Percentiles rank a stretch among this genome's conserved stretches.
Evolutionary conservation across 1,140 invertebrate species (phyloP).

Genomic region (Brachionus paranguensis): DNA sequence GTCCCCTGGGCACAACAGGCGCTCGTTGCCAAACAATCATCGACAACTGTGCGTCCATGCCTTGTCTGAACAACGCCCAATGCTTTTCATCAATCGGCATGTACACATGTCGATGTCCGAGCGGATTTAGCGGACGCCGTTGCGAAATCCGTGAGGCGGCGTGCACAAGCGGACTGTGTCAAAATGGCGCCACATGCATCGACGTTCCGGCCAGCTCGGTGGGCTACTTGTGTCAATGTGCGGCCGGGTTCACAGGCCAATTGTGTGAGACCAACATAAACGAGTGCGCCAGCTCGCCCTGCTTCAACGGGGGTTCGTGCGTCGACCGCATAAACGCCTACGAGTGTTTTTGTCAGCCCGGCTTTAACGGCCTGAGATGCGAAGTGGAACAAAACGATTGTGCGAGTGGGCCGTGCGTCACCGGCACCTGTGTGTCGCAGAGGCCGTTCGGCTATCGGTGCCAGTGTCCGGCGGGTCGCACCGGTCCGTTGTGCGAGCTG

Average conservation of each 20-base stretch:
- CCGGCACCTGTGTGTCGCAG: background rate
- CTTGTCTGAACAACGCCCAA: conserved; percentile 42
- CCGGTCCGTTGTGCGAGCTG: conserved; percentile 57
- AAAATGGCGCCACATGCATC: conserved; percentile 79
- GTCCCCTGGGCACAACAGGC: conserved; percentile 37
- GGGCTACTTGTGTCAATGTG: conserved; percentile 41
- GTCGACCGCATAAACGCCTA: conserved; percentile 71
- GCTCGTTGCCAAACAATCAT: conserved; percentile 40
- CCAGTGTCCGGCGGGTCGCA: conserved; percentile 76
- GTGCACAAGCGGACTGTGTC: conserved; percentile 67
- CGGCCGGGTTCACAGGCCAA: conserved; percentile 23
- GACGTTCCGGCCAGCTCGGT: background rate
- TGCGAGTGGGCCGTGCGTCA: conserved; percentile 1
- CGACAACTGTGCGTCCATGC: conserved; percentile 41
- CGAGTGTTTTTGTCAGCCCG: conserved; percentile 53
- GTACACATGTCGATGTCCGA: conserved; percentile 38
- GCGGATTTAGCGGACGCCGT: conserved; percentile 34
- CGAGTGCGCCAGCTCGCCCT: conserved; percentile 68
- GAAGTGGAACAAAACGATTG: conserved; percentile 38
- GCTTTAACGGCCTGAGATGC: conserved; percentile 32
- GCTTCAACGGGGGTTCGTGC: conserved; percentile 80
- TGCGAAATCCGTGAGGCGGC: background rate
- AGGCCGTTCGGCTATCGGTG: conserved; percentile 56
- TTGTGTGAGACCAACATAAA: conserved; percentile 60
- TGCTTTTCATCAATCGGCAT: conserved; percentile 59